Evolutionary conservation across 1,140 invertebrate genomes (phyloP), one percentile per base, ranked within the genome.

Genomic region (Mycetomoellerius zeteki): DNA sequence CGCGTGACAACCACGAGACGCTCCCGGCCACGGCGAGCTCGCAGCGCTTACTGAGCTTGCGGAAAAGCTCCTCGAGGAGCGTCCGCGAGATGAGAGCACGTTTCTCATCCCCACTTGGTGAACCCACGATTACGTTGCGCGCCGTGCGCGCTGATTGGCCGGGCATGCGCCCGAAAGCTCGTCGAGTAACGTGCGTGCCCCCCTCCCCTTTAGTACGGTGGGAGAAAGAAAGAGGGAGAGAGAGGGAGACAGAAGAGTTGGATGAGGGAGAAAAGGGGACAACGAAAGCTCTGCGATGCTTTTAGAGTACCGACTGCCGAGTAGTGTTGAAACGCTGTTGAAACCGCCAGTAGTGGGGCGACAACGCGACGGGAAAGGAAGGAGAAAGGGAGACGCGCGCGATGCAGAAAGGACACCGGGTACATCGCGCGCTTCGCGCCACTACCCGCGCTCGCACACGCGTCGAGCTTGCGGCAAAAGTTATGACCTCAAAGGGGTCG

Each of bases 401-500:
- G 84, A 37, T 47, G 30, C 64, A 85, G 78, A 85, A 72, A n/a
- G 72, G 86, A 72, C 78, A 86, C 58, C 56, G 62, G 19, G 73
- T 62, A 72, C 76, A 77, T 81, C 78, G 86, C 85, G 86, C 69
- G 64, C 43, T 82, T 73, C 76, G 60, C 80, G 84, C 84, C 71
- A 85, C 82, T 54, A 82, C 21, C 24, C 85, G 24, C 71, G 21
- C 73, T 88, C 71, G 52, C 76, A 88, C 67, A 78, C 76, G 62
- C 62, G 71, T 77, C 72, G 77, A 86, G 88, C 86, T 90, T 90
- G 92, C 86, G 92, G 93, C 90, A 90, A 92, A 94, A 94, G 93
- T 94, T 94, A 94, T 92, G 90, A 94, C 93, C 93, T 94, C 93
- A 94, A 94, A 94, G 91, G 93, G 89, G 82, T 94, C 93, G 93